Percentiles rank a stretch among this genome's conserved stretches.
Evolutionary conservation across 2,888 invertebrate genomes (phyloP).

Genomic region (Operophtera brumata): DNA sequence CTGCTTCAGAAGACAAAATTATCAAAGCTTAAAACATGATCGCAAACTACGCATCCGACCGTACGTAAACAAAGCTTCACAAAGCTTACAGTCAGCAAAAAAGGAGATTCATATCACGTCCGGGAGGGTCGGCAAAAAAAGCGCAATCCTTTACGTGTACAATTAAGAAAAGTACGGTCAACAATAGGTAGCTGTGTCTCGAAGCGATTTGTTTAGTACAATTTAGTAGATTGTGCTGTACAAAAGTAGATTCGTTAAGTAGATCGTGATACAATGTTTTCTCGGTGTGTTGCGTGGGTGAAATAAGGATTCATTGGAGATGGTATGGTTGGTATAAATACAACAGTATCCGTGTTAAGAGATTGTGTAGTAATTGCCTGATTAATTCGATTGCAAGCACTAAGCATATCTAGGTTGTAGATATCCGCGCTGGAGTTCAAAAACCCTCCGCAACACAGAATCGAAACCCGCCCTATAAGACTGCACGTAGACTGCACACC

Average conservation of each 20-base stretch:
- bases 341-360: too few species aligned
- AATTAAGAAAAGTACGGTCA: conserved; percentile 14
- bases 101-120: conserved; percentile 25
- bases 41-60: conserved; percentile 22
- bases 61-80: conserved; percentile 25
- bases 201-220: conserved; percentile 12
- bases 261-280: not conserved
- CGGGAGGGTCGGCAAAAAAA: conserved; percentile 19
- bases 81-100: conserved; percentile 17
- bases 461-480: too few species aligned
- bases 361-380: too few species aligned
- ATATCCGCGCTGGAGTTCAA: too few species aligned
- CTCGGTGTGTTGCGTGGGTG: not conserved
- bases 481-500: too few species aligned
- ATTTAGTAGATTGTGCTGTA: not conserved
- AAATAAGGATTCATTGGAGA: not conserved
- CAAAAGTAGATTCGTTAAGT: too few species aligned
- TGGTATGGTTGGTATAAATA: too few species aligned
- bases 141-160: conserved; percentile 23
- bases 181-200: conserved; percentile 7
- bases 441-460: too few species aligned
- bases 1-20: conserved; percentile 9
- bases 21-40: conserved; percentile 16
- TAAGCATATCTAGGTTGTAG: too few species aligned
- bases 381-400: too few species aligned